These are phyloP conservation scores for Labrus mixtus DNA, from an alignment of 2,113 vertebrate genomes.

Conservation along the genomic window DNA sequence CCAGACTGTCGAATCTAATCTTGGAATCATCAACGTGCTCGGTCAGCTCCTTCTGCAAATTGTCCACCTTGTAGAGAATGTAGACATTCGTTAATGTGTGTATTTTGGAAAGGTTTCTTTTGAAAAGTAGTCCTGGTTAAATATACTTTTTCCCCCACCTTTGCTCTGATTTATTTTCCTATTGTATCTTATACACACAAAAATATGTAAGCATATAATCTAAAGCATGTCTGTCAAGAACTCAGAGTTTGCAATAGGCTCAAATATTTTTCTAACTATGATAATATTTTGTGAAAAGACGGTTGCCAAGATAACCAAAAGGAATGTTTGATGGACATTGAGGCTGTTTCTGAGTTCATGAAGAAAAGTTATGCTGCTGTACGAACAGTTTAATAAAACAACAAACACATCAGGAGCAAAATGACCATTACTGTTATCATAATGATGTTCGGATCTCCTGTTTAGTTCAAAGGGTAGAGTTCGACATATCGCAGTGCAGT, in stretches of 20 bases:
- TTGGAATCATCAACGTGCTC: conserved; percentile 83
- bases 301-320: conserved; percentile 21
- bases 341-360: conserved; percentile 14
- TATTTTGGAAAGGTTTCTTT: conserved; percentile 21
- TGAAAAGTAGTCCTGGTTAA: conserved; percentile 25
- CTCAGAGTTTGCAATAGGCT: conserved; percentile 28
- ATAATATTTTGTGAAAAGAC: conserved; percentile 47
- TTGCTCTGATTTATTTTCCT: conserved; percentile 40
- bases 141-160: conserved; percentile 9
- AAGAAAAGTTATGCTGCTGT: conserved; percentile 29
- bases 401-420: not conserved
- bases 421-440: conserved; percentile 2
- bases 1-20: conserved; percentile 80
- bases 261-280: conserved; percentile 46
- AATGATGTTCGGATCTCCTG: not conserved
- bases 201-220: conserved; percentile 43
- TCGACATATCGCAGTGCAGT: not conserved
- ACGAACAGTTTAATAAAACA: conserved; percentile 6
- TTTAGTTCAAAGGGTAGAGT: not conserved
- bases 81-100: conserved; percentile 28
- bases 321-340: conserved; percentile 21
- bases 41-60: conserved; percentile 82
- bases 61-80: conserved; percentile 78
- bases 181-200: conserved; percentile 26
- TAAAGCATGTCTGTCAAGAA: conserved; percentile 18